Percentiles rank a stretch among this genome's conserved stretches.
phyloP scores from a whole-genome alignment of 1,140 invertebrate species.

The Amyelois transitella region DNA sequence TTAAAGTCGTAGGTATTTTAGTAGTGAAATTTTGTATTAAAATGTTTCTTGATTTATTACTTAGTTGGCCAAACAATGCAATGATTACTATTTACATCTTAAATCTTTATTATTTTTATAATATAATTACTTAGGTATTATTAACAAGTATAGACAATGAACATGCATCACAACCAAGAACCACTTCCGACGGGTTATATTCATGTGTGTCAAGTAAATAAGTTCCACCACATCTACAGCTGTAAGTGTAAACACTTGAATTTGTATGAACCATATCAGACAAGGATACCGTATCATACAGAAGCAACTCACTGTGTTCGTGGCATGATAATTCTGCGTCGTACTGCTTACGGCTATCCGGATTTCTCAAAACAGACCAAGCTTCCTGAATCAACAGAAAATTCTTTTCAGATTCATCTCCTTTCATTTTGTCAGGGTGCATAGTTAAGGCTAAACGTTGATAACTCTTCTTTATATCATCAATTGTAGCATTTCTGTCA shows the following conservation, averaged over 20 bases:
- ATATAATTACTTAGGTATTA: conserved; percentile 14
- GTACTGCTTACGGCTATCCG: conserved; percentile 74
- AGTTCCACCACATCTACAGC: conserved; percentile 79
- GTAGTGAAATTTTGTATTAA: too few relatives aligned
- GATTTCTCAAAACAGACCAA: conserved; percentile 77
- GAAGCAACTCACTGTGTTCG: conserved; percentile 70
- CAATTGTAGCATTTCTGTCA: conserved; percentile 64
- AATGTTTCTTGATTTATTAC: too few relatives aligned
- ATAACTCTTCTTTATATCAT: conserved; percentile 79
- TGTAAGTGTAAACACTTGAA: conserved; percentile 66
- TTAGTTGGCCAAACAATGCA: too few relatives aligned
- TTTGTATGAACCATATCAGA: conserved; percentile 70
- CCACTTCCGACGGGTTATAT: conserved; percentile 56
- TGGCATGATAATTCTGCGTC: conserved; percentile 74
- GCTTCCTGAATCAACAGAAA: conserved; percentile 78
- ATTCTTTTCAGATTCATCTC: conserved; percentile 23
- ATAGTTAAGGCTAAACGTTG: conserved; percentile 74
- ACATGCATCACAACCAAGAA: conserved; percentile 79
- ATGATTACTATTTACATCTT: too few relatives aligned
- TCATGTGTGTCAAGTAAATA: conserved; percentile 74
- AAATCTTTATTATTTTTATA: too few relatives aligned
- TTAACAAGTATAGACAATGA: conserved; percentile 78
- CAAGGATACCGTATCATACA: conserved; percentile 75
- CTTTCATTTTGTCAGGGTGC: conserved; percentile 79
- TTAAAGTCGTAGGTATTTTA: too few relatives aligned